Evolutionary conservation across 2,113 vertebrate genomes (phyloP), one percentile per base, ranked within the genome.

Genomic region (Poeciliopsis occidentalis): DNA sequence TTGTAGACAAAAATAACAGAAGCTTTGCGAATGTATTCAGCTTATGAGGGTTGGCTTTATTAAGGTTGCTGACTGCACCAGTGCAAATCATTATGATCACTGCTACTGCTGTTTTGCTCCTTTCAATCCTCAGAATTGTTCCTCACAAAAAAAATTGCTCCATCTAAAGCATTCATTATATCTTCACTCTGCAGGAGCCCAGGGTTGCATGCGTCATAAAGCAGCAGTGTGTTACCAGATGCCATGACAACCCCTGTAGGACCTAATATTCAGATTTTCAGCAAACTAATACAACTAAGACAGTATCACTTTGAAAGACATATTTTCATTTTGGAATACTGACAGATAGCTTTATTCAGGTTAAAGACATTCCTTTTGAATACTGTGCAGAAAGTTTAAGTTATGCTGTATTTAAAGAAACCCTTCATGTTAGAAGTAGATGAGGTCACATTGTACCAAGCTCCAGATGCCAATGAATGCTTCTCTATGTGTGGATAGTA

Each of bases 81-180:
- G n/a, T 32, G n/a, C 41, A 41, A 54, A 63, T 41, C 15, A 64
- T 74, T 60, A 77, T 71, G 24, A 65, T 51, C 47, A 75, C 60
- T 76, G 68, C 54, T 29, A 64, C 22, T 22, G 24, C 24, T 51
- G 60, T 27, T 15, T 41, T 17, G 0, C 15, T 26, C 24, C 12
- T 70, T 83, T 67, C 30, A 68, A 71, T 73, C 24, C 60, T 54
- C 26, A 54, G 4, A 27, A 26, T 32, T 65, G 64, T 65, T 65
- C 24, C 64, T n/a, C 3, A 66, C 24, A 41, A 37, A 34, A 66
- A 39, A 39, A 26, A 27, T 17, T 17, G 34, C 15, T 67, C 64
- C 13, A 66, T 66, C 64, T 12, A 44, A 67, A 15, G 37, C 64
- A 37, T 41, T 67, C 37, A 39, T 44, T 67, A 26, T 26, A 27